Conservation (phyloP, 1,140 invertebrate species). For the Drosophila chauvacae region DNA sequence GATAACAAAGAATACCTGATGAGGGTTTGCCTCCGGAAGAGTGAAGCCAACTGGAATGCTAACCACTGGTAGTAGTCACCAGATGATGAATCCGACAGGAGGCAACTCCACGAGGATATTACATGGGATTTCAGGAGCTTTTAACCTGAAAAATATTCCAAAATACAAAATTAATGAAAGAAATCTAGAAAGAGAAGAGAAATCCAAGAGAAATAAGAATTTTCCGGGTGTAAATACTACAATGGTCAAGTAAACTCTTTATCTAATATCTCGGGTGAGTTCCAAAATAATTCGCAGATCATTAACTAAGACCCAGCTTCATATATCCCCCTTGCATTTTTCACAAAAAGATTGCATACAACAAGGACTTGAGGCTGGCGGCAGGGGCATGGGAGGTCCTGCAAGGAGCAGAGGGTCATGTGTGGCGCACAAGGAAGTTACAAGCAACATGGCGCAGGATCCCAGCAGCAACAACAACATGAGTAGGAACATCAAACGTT, state of each 20-base stretch:
- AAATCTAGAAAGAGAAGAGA: background rate
- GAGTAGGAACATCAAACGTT: slow-evolving; percentile 56
- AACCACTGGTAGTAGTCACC: background rate
- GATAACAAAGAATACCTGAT: slow-evolving; percentile 26
- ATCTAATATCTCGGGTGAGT: background rate
- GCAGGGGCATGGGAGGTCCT: background rate
- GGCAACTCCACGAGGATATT: background rate
- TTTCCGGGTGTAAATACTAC: background rate
- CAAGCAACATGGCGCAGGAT: slow-evolving; percentile 51
- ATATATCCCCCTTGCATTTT: slow-evolving; percentile 18
- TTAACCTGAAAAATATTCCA: background rate
- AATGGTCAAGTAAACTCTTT: background rate
- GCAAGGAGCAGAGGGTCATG: slow-evolving; percentile 12
- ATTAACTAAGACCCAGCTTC: slow-evolving; percentile 10
- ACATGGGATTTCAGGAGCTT: background rate
- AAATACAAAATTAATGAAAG: background rate
- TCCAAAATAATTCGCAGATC: slow-evolving; percentile 19
- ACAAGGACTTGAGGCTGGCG: background rate
- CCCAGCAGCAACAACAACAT: slow-evolving; percentile 22
- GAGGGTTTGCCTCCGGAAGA: background rate
- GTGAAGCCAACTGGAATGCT: slow-evolving; percentile 9
- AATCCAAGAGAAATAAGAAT: background rate
- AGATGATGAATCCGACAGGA: background rate
- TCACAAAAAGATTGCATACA: slow-evolving; percentile 8
- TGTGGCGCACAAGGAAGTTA: slow-evolving; percentile 40